Percentiles rank a stretch among this genome's conserved stretches.
phyloP scores from a whole-genome alignment of 2,797 vertebrate genomes.

The Ptychobarbus kaznakovi region DNA sequence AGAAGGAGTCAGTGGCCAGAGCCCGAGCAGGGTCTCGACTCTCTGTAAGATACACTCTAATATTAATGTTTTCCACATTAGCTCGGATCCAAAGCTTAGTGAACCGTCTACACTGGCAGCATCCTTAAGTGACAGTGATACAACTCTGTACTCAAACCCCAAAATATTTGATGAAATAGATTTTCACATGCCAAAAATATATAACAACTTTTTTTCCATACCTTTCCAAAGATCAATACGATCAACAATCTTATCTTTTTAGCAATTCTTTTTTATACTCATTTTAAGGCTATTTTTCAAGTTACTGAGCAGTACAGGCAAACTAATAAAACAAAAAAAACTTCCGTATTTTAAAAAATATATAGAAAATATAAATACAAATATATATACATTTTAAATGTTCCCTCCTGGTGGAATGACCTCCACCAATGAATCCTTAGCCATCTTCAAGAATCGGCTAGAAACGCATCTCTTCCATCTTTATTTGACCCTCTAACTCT shows the following conservation, averaged over 20 bases:
- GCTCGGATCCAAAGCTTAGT: background rate
- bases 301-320: too few species aligned
- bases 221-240: too few species aligned
- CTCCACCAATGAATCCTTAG: too few species aligned
- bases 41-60: conserved; percentile 70
- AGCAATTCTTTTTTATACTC: background rate
- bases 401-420: too few species aligned
- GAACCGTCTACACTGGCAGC: background rate
- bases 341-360: background rate
- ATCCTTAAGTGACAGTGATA: background rate
- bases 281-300: too few species aligned
- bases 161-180: background rate
- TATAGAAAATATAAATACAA: background rate
- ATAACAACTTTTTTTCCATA: too few species aligned
- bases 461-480: too few species aligned
- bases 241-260: background rate
- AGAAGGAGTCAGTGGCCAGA: conserved; percentile 85
- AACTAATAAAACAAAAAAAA: too few species aligned
- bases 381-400: too few species aligned
- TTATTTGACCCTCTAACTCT: too few species aligned
- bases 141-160: background rate
- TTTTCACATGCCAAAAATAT: background rate
- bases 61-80: background rate
- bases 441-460: too few species aligned
- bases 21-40: conserved; percentile 84